A percentile compares a stretch with the other conserved stretches of the same genome.
Evolutionary conservation across 1,140 invertebrate species (phyloP).

Genomic region (Diabrotica undecimpunctata): DNA sequence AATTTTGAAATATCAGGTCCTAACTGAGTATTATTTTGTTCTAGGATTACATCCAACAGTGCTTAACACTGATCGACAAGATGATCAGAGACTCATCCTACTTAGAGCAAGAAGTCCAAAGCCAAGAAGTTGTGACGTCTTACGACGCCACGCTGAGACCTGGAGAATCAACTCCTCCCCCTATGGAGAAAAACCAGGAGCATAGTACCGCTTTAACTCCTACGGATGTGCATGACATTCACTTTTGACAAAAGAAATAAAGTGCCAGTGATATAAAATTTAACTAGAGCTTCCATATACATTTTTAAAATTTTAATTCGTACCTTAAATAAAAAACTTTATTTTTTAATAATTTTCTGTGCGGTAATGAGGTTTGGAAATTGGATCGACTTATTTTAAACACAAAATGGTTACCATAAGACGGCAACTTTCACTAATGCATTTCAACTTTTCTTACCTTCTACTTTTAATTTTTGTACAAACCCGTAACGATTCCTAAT

Average conservation of each 20-base stretch:
- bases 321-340: constrained; percentile 17
- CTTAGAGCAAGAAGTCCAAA: constrained; percentile 28
- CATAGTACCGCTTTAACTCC: constrained; percentile 73
- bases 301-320: constrained; percentile 11
- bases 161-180: constrained; percentile 63
- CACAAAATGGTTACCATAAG: no score
- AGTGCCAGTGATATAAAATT: constrained; percentile 16
- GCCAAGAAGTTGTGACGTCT: constrained; percentile 14
- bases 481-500: no score
- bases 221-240: constrained; percentile 73
- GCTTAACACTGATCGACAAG: constrained; percentile 32
- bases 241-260: constrained; percentile 53
- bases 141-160: constrained; percentile 50
- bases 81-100: constrained; percentile 40
- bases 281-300: constrained; percentile 20
- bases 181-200: constrained; percentile 55
- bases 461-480: no score
- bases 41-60: constrained; percentile 34
- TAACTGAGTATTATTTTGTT: constrained; percentile 18
- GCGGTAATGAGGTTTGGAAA: neutral
- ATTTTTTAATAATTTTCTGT: constrained; percentile 12
- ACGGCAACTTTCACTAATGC: no score
- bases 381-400: no score
- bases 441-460: no score
- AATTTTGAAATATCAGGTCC: no score